Evolutionary conservation across 2,113 vertebrate genomes (phyloP).

Genomic region (Pelodiscus sinensis): DNA sequence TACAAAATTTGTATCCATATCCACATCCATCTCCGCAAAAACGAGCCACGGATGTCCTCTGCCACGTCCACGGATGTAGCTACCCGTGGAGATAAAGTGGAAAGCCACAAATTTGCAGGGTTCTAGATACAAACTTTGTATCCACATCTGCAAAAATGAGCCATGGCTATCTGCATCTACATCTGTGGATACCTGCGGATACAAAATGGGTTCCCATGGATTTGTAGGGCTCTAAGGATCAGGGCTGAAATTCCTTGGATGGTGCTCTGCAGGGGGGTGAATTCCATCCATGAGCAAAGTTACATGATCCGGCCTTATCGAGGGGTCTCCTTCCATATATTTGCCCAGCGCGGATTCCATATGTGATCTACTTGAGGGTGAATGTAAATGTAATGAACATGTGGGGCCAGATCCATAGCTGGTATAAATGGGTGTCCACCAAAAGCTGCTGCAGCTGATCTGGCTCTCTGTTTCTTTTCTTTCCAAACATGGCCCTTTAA

Average conservation of each 20-base stretch:
- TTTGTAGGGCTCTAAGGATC: not conserved
- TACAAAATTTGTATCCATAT: no score
- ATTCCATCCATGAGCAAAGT: not conserved
- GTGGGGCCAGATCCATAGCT: not conserved
- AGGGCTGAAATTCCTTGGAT: fast-evolving
- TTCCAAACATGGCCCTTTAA: conserved; percentile 5
- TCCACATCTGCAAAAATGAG: no score
- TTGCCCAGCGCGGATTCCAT: not conserved
- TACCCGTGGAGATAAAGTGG: no score
- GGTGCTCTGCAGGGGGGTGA: fast-evolving
- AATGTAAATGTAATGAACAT: not conserved
- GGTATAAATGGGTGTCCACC: not conserved
- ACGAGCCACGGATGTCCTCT: no score
- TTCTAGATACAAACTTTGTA: no score
- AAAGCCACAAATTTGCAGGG: no score
- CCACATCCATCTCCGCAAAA: no score
- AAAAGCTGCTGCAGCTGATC: not conserved
- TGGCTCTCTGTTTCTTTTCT: not conserved
- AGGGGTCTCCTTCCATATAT: fast-evolving
- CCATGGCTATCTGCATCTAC: no score
- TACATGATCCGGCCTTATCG: not conserved
- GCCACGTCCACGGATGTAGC: no score
- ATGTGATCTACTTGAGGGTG: not conserved
- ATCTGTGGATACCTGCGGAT: no score
- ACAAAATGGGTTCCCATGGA: no score